Base-by-base conservation (phyloP, 2,797 vertebrate species). In the Tokudaia muenninki region DNA sequence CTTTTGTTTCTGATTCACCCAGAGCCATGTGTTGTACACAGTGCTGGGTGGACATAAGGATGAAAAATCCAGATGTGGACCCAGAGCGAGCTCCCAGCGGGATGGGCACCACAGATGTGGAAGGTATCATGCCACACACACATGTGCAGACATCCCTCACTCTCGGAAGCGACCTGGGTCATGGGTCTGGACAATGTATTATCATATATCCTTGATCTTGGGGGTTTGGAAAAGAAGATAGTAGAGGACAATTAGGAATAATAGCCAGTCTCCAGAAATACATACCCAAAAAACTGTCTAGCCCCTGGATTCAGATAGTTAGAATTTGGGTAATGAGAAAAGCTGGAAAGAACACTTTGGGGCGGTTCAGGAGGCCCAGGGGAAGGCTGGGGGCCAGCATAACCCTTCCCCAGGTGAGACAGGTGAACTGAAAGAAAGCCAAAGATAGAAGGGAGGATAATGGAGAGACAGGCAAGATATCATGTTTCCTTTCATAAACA, bases 1-100 rank as follows among this genome's bases (percentile, higher is more conserved):
- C 14, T 37, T 47, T 55, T 34, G 57, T 74, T 92, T 94, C 86
- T 79, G 95, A 90, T 86, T 94, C 87, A 31, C 95, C 55, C 61
- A 80, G 59, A 37, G 57, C 44, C 44, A 77, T 57, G 70, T 70
- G 86, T 34, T 91, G 31, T 44, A 80, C 14, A 63, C 75, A 61
- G 41, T 4, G n/a, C 90, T 55, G 90, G 57, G 47, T 55, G 80
- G 91, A 91, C 13, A 86, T 7, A 70, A 86, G 72, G 41, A 92
- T 72, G 59, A 94, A 59, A 55, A 88, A 92, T 93, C 80, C 84
- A 94, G 67, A 92, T 6, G 34, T 44, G 34, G 79, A 79, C 59
- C 59, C 92, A 87, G 34, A 82, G 47, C 52, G 31, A 84, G 78
- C 61, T 67, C 26, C 9, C 8, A 67, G 83, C 63, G 83, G 41